Percentiles rank a stretch among this genome's conserved stretches.
Evolutionary conservation across 2,888 invertebrate species (phyloP).

Genomic region (Drosophila merina): DNA sequence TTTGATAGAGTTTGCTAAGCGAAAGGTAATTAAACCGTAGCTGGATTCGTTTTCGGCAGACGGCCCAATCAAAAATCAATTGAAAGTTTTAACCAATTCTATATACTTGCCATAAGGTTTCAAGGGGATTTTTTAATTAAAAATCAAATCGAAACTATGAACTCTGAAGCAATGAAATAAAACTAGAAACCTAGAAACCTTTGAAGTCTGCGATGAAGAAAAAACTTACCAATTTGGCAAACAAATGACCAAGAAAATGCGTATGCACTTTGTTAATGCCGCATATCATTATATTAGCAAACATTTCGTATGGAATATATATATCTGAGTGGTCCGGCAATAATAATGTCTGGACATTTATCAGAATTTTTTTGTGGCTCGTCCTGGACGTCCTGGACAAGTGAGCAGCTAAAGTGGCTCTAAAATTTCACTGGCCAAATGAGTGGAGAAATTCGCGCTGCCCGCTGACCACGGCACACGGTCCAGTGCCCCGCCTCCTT

Average conservation of each 20-base stretch:
- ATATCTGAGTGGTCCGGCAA: constrained; percentile 52
- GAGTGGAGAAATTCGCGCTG: constrained; percentile 15
- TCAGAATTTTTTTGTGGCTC: constrained; percentile 58
- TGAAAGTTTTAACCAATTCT: background rate
- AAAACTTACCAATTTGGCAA: constrained; percentile 24
- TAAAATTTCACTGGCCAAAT: constrained; percentile 70
- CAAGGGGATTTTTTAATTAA: too few species aligned
- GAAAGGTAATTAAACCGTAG: constrained; percentile 37
- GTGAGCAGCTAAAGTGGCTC: constrained; percentile 74
- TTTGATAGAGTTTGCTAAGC: constrained; percentile 58
- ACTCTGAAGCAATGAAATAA: too few species aligned
- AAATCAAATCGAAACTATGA: too few species aligned
- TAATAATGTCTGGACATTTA: constrained; percentile 71
- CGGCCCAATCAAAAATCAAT: constrained; percentile 17
- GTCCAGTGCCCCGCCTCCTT: background rate
- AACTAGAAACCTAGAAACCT: too few species aligned
- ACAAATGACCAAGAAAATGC: constrained; percentile 60
- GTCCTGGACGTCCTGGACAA: constrained; percentile 41
- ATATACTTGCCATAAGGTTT: background rate
- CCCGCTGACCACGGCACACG: background rate
- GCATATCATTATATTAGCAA: constrained; percentile 67
- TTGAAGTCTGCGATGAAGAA: too few species aligned
- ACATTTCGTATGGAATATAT: constrained; percentile 11
- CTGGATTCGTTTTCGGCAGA: background rate
- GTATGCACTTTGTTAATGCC: constrained; percentile 69